Base-by-base conservation (phyloP, 53 echinoderm and acorn worm species). In the Temnopleurus reevesii region DNA sequence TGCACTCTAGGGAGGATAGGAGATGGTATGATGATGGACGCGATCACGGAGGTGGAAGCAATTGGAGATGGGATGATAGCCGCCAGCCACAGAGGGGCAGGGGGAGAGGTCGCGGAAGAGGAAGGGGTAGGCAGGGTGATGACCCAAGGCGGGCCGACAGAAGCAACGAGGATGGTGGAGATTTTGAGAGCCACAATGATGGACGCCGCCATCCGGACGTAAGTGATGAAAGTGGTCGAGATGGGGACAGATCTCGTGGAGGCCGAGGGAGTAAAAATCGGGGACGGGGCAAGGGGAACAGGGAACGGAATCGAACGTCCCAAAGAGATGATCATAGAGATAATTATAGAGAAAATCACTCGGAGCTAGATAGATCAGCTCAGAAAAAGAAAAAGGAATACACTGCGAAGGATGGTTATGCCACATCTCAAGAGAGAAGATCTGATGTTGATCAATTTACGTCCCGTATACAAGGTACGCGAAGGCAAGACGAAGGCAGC, bases 21-120 rank as follows among this genome's bases (percentile, higher is more conserved):
- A 46, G 77, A 12, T 25, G 27, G 25, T 45, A 45, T 45, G 77
- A 45, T n/a, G 46, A 77, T 5, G 80, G 13, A 47, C 1, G 31
- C 24, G 31, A 28, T 26, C 80, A 49, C 24, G 80, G 80, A 12
- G 51, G 49, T 26, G 49, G 49, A 26, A 5, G 29, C 2, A 31
- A 33, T 33, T 83, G 83, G 83, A 56, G 56, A 12, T 53, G 83
- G 83, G 49, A 83, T n/a, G 83, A 83, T 17, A 49, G 49, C 18
- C 79, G 49, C 28, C 79, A 79, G 10, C 46, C 79, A 2, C 79
- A 12, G 27, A 79, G 79, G 27, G 79, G 79, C 30, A 10, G 77
- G 3, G 81, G 81, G 33, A 81, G 53, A 29, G 81, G 81, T 2
- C 53, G 82, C 54, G 83, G 83, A 19, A 49, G n/a, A 17, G 56